These are phyloP conservation scores for Ormyrus rosae DNA, from an alignment of 2,888 invertebrate genomes.

Conservation along the genomic window DNA sequence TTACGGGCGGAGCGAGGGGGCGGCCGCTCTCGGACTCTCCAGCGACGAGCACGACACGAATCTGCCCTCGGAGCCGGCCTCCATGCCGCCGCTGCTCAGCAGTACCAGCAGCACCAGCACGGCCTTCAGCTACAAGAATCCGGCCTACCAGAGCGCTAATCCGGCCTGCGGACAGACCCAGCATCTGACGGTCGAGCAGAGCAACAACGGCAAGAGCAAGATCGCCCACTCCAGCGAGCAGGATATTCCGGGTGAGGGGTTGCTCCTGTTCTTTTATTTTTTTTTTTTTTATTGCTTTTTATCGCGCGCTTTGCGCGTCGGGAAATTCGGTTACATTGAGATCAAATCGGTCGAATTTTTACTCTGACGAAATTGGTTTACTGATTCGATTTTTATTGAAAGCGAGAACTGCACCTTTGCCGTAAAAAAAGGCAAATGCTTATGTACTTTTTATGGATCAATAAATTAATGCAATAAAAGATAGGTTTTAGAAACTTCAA, in stretches of 20 bases:
- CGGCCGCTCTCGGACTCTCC: conserved; percentile 74
- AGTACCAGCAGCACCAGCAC: conserved; percentile 69
- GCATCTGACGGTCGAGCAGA: neutral
- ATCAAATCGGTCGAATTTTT: too few relatives aligned
- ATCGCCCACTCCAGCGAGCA: conserved; percentile 74
- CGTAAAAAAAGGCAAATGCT: too few relatives aligned
- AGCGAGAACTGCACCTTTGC: too few relatives aligned
- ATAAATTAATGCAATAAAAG: too few relatives aligned
- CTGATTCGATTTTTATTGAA: too few relatives aligned
- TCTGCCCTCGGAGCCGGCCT: conserved; percentile 78
- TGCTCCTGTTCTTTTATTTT: too few relatives aligned
- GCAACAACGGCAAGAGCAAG: conserved; percentile 61
- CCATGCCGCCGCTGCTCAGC: conserved; percentile 78
- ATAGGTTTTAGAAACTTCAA: too few relatives aligned
- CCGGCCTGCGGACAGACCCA: conserved; percentile 72
- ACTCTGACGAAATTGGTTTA: too few relatives aligned
- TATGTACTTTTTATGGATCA: too few relatives aligned
- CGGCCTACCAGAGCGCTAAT: conserved; percentile 86
- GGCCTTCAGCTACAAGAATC: conserved; percentile 84
- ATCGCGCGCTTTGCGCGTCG: too few relatives aligned
- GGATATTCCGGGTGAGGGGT: conserved; percentile 72
- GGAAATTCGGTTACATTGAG: too few relatives aligned
- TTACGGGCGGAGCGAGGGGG: conserved; percentile 74
- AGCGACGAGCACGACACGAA: conserved; percentile 73
- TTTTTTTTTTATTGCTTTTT: too few relatives aligned